Conservation (phyloP, 2,888 invertebrate species). For the Phymatocera aterrima region DNA sequence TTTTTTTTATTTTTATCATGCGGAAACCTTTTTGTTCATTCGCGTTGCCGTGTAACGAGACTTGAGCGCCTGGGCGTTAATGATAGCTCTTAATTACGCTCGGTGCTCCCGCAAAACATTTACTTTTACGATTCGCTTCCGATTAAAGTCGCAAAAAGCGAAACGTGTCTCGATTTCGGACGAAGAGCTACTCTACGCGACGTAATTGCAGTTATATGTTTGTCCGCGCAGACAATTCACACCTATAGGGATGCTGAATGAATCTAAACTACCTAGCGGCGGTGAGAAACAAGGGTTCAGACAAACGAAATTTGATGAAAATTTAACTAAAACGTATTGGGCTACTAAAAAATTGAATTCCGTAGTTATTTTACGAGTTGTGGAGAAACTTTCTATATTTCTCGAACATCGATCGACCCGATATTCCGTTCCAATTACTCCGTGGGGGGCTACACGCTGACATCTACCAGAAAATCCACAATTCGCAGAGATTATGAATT, state of each 20-base stretch:
- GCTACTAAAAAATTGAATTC: no score
- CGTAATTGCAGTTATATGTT: background rate
- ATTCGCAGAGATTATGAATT: no score
- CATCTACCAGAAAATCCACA: no score
- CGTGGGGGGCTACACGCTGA: no score
- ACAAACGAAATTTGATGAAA: background rate
- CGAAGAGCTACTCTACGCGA: background rate
- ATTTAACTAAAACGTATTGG: no score
- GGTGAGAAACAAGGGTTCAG: background rate
- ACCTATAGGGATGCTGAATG: background rate
- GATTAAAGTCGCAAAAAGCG: constrained; percentile 40
- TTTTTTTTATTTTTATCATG: background rate
- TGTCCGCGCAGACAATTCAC: background rate
- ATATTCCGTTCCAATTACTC: no score
- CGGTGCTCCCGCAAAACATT: constrained; percentile 21
- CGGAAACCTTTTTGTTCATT: background rate
- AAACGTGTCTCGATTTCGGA: constrained; percentile 40
- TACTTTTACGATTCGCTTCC: constrained; percentile 39
- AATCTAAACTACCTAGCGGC: background rate
- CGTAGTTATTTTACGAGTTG: no score
- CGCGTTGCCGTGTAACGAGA: constrained; percentile 18
- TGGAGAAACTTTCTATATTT: no score
- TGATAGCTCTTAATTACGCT: constrained; percentile 31
- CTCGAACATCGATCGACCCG: no score
- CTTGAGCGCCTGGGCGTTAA: constrained; percentile 10